phyloP scores from a whole-genome alignment of 2,113 vertebrate genomes.

The Rhinolophus sinicus region DNA sequence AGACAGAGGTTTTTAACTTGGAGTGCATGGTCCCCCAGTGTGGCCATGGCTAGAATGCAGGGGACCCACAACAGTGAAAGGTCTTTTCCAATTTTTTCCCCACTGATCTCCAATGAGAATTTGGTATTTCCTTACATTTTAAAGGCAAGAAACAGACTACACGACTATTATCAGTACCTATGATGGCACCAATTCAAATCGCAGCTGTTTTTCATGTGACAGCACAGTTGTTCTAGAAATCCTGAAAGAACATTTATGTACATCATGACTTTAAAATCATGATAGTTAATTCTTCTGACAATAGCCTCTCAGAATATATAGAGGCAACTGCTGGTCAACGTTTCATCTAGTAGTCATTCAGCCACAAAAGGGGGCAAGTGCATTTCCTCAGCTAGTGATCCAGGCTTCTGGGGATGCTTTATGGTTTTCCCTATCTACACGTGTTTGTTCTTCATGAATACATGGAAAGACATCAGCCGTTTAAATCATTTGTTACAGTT shows the following conservation, averaged over 20 bases:
- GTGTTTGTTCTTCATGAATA: background rate
- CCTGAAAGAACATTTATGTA: background rate
- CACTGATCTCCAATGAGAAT: background rate
- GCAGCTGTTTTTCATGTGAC: background rate
- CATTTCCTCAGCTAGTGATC: background rate
- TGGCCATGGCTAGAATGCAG: background rate
- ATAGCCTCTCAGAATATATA: background rate
- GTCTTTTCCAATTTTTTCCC: background rate
- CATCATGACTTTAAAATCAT: background rate
- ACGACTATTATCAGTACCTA: background rate
- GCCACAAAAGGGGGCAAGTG: background rate
- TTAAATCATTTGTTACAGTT: background rate
- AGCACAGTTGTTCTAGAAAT: background rate
- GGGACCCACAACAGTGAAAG: rapidly evolving
- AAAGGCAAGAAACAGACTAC: background rate
- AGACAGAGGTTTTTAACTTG: background rate
- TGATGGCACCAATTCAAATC: background rate
- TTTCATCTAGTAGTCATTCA: background rate
- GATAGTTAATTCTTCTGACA: background rate
- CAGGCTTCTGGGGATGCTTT: background rate
- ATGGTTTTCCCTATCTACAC: background rate
- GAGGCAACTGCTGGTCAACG: background rate
- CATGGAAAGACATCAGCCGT: background rate
- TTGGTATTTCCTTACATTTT: background rate
- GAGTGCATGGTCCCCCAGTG: background rate